Evolutionary conservation across 2,888 invertebrate genomes (phyloP), one percentile per base, ranked within the genome.

Genomic region (Ophion ellenae): DNA sequence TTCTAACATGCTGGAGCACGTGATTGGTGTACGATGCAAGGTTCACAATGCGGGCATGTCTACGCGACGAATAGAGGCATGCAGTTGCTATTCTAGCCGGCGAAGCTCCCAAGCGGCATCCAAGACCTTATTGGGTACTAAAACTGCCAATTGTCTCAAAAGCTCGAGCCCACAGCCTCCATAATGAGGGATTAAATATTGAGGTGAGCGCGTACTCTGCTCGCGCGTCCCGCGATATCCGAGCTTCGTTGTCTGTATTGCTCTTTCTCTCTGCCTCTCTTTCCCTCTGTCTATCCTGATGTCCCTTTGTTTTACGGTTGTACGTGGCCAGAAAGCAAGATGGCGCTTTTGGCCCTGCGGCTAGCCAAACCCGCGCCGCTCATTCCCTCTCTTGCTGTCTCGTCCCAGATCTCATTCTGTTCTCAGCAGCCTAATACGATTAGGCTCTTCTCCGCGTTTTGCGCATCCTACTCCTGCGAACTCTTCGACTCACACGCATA

Each of bases 181-280:
- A 93, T 94, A 93, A 94, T 93, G 93, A 94, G 92, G 91, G 92
- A 94, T 94, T 94, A 94, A 94, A 94, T 93, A 94, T 94, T 93
- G 89, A 94, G 89, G 89, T 87, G 88, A 89, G 89, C 88, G 89
- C 89, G 91, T 92, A 92, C 91, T 90, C 91, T 89, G 78, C 87
- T 88, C 87, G 87, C 81, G 84, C 82, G 85, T 75, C 17, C 57
- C 57, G 83, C 73, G 78, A 67, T 81, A 71, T 63, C n/a, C 45
- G 36, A 36, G 36, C 81, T 64, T 78, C 66, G 40, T 57, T 61
- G 67, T 36, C 63, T 59, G 17, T 17, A 57, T 57, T 11, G 28
- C 32, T n/a, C 77, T n/a, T 32, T 24, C 61, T 73, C 66, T 20
- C 20, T 79, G 24, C 24, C 32, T 64, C 24, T 77, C 89, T 87